Conservation (phyloP, 2,888 invertebrate genomes). For the Orthosia incerta region DNA sequence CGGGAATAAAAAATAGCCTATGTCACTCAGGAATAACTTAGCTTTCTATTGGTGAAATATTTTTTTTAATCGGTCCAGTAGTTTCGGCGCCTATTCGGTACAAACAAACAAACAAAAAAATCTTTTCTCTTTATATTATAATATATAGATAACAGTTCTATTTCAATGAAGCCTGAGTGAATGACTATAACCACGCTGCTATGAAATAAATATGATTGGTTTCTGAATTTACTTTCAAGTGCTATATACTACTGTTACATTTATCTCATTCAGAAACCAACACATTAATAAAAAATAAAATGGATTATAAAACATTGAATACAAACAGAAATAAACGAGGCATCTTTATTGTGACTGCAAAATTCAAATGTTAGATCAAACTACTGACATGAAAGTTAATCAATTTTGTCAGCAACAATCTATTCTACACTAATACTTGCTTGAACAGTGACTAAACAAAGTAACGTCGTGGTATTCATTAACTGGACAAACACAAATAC, state of each 20-base stretch:
- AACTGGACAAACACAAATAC: conserved; percentile 49
- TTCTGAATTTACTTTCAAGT: conserved; percentile 29
- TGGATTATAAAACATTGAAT: conserved; percentile 20
- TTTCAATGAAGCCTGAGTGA: conserved; percentile 13
- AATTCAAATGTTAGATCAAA: conserved; percentile 62
- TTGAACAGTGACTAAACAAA: conserved; percentile 51
- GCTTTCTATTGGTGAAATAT: too few relatives aligned
- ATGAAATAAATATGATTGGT: conserved; percentile 30
- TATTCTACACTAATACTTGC: conserved; percentile 51
- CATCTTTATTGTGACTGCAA: conserved; percentile 73
- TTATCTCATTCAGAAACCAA: conserved; percentile 38
- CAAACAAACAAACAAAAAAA: too few relatives aligned
- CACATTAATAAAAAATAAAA: background rate
- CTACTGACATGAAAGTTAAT: conserved; percentile 60
- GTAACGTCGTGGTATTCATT: conserved; percentile 46
- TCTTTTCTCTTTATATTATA: too few relatives aligned
- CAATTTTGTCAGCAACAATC: conserved; percentile 56
- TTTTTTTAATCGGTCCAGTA: too few relatives aligned
- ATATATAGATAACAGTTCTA: background rate
- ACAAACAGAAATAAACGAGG: conserved; percentile 52
- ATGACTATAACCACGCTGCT: conserved; percentile 48
- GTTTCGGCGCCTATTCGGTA: too few relatives aligned
- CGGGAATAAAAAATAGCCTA: too few relatives aligned
- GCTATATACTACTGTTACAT: background rate
- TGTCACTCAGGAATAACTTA: too few relatives aligned